These are phyloP conservation scores for Nemapogon koenigi DNA, from an alignment of 2,888 invertebrate genomes.

Conservation along the genomic window DNA sequence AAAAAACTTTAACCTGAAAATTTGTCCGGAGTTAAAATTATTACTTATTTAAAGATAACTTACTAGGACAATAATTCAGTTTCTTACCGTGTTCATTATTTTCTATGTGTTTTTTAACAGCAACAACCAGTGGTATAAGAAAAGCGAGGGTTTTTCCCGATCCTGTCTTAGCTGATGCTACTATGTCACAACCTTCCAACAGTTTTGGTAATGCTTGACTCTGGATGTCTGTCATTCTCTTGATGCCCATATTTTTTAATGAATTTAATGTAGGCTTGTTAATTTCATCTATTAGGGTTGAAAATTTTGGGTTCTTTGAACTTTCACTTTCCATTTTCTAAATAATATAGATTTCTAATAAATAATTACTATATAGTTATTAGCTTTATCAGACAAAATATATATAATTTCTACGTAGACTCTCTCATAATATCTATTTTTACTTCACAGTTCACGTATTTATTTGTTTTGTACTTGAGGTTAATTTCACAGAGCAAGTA, in stretches of 20 bases:
- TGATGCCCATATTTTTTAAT: slow-evolving; percentile 87
- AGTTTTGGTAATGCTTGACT: slow-evolving; percentile 84
- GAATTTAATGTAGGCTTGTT: slow-evolving; percentile 78
- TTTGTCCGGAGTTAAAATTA: no score
- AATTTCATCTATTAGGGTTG: slow-evolving; percentile 65
- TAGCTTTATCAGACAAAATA: no score
- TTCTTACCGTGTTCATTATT: slow-evolving; percentile 25
- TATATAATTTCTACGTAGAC: no score
- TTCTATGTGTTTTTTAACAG: slow-evolving; percentile 69
- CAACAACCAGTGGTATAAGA: slow-evolving; percentile 91
- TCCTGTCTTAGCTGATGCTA: slow-evolving; percentile 95
- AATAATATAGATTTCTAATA: no score
- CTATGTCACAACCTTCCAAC: slow-evolving; percentile 88
- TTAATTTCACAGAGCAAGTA: no score
- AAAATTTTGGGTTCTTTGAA: slow-evolving; percentile 43
- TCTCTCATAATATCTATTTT: no score
- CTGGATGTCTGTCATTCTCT: slow-evolving; percentile 93
- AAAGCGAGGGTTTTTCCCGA: slow-evolving; percentile 97
- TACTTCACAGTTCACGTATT: no score
- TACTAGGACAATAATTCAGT: no score
- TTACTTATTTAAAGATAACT: no score
- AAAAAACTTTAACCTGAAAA: no score
- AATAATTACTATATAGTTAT: no score
- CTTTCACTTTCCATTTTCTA: slow-evolving; percentile 13
- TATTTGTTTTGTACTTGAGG: no score